Percentiles rank a stretch among this genome's conserved stretches.
phyloP scores from a whole-genome alignment of 1,140 invertebrate species.

The Elysia chlorotica region DNA sequence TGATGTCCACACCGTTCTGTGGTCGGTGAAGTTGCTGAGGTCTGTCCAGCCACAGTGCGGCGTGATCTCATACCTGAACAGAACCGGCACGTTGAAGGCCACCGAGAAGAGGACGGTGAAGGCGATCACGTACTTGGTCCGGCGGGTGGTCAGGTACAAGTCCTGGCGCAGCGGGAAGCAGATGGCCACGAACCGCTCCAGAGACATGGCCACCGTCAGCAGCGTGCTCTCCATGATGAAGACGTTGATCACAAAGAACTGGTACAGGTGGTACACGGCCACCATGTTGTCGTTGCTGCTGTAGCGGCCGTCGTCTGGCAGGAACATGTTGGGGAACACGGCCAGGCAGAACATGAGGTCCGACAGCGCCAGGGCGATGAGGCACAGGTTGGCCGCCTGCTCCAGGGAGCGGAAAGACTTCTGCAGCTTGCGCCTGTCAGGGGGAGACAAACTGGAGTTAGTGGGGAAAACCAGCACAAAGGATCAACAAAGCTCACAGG shows the following conservation, averaged over 20 bases:
- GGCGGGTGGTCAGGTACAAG: slow-evolving; percentile 51
- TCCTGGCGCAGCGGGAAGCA: slow-evolving; percentile 55
- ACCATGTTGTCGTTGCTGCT: slow-evolving; percentile 36
- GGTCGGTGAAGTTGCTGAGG: neutral
- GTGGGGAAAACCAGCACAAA: too few relatives aligned
- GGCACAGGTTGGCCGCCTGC: slow-evolving; percentile 53
- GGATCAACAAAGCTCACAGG: too few relatives aligned
- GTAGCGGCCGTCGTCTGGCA: slow-evolving; percentile 44
- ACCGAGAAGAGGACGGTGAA: slow-evolving; percentile 51
- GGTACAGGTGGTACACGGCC: slow-evolving; percentile 52
- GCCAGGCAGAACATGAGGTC: slow-evolving; percentile 55
- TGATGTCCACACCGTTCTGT: neutral
- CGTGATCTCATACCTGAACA: slow-evolving; percentile 50
- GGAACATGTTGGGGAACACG: slow-evolving; percentile 57
- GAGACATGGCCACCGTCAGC: slow-evolving; percentile 59
- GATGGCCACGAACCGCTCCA: slow-evolving; percentile 57
- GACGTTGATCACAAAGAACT: slow-evolving; percentile 53
- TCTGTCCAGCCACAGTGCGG: neutral
- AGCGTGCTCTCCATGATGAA: slow-evolving; percentile 60
- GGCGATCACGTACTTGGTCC: slow-evolving; percentile 52
- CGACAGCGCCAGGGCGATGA: slow-evolving; percentile 50
- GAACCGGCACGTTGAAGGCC: slow-evolving; percentile 55
- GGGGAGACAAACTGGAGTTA: too few relatives aligned
- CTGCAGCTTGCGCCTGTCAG: slow-evolving; percentile 47
- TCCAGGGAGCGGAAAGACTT: slow-evolving; percentile 51